A percentile compares a stretch with the other conserved stretches of the same genome.
phyloP scores from a whole-genome alignment of 2,797 vertebrate species.

The Mus caroli region DNA sequence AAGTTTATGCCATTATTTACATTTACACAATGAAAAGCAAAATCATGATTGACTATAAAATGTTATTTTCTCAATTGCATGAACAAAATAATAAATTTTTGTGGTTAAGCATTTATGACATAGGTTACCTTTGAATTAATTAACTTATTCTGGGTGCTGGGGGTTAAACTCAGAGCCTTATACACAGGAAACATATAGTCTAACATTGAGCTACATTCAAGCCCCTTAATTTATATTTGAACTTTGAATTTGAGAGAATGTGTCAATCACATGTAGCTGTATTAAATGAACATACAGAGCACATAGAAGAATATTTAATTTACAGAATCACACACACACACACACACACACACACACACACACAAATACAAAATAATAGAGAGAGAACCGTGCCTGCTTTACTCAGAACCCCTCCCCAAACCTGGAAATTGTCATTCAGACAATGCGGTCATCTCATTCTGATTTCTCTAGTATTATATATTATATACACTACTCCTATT shows the following conservation, averaged over 20 bases:
- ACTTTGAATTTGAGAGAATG: not conserved
- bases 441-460: not conserved
- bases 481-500: slow-evolving; percentile 1
- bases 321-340: not conserved
- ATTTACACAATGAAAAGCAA: slow-evolving; percentile 59
- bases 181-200: not conserved
- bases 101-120: slow-evolving; percentile 48
- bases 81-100: slow-evolving; percentile 42
- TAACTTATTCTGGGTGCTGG: not conserved
- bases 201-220: not conserved
- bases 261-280: not conserved
- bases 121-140: not conserved
- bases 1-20: slow-evolving; percentile 27
- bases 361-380: not conserved
- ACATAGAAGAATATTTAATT: not conserved
- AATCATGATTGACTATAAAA: slow-evolving; percentile 12
- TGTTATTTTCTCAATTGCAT: slow-evolving; percentile 40
- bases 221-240: not conserved
- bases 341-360: not conserved
- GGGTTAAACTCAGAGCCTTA: not conserved
- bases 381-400: not conserved
- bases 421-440: slow-evolving; percentile 16
- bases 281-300: slow-evolving; percentile 5
- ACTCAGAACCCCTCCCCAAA: not conserved
- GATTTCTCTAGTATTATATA: slow-evolving; percentile 32